A percentile compares a stretch with the other conserved stretches of the same genome.
phyloP scores from a whole-genome alignment of 1,140 invertebrate species.

The Zaprionus nigranus region DNA sequence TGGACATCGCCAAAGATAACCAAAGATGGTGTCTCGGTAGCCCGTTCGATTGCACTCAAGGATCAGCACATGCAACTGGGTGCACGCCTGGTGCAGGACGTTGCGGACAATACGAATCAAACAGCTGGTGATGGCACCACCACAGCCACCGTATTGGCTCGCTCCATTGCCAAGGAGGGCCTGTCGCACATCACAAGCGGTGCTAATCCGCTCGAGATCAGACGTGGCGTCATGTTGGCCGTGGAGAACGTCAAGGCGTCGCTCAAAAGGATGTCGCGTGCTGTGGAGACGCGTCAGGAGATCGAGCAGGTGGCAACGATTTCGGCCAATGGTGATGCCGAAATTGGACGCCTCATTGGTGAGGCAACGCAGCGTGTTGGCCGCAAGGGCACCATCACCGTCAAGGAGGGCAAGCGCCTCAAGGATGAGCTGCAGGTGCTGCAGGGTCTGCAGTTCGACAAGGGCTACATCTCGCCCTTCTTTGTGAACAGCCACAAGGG shows the following conservation, averaged over 20 bases:
- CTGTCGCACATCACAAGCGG: constrained; percentile 99
- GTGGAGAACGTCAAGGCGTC: constrained; percentile 96
- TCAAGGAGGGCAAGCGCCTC: constrained; percentile 99
- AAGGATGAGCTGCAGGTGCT: constrained; percentile 98
- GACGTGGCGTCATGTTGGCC: constrained; percentile 97
- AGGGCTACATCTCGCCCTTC: constrained; percentile 99
- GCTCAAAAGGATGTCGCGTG: constrained; percentile 95
- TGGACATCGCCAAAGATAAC: constrained; percentile 99
- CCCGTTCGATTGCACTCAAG: constrained; percentile 98
- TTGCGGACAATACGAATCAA: constrained; percentile 99
- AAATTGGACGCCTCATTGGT: constrained; percentile 96
- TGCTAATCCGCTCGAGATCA: constrained; percentile 98
- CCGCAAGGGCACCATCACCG: constrained; percentile 98
- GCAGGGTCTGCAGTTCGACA: constrained; percentile 99
- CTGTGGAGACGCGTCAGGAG: constrained; percentile 98
- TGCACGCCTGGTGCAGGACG: constrained; percentile 99
- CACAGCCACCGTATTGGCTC: constrained; percentile 97
- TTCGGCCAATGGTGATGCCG: constrained; percentile 98
- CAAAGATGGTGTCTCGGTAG: constrained; percentile 99
- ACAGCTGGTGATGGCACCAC: constrained; percentile 99
- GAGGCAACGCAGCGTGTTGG: constrained; percentile 99
- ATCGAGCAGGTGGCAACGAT: constrained; percentile 99
- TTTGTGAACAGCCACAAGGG: constrained; percentile 99
- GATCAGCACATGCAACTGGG: constrained; percentile 99
- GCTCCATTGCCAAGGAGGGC: constrained; percentile 98